Evolutionary conservation across 1,140 invertebrate species (phyloP), one percentile per base, ranked within the genome.

Genomic region (Rhopalosiphum padi): DNA sequence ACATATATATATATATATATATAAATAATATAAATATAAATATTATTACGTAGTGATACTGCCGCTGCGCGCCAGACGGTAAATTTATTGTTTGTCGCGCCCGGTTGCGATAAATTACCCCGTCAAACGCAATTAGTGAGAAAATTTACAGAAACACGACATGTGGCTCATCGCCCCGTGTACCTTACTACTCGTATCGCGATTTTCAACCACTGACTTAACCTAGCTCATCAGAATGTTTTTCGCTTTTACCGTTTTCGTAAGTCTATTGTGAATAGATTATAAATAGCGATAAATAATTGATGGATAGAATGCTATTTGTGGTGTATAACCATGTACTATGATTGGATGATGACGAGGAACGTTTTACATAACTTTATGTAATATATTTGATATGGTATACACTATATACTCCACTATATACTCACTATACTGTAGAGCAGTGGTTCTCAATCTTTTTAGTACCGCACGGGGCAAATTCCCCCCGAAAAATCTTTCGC

Each of bases 21-120:
- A 30, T 15, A 30, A 30, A 60, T 30, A 4, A 60, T 60, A 68
- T 68, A 68, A 68, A 77, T 77, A 77, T 55, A 55, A 55, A 55
- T 55, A 55, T 77, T 68, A 68, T 68, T 21, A 77, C 60, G 60
- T 21, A 18, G 60, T 77, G 60, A 77, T 77, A n/a, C 15, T 30
- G 55, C 30, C 25, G 30, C 37, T 86, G 35, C 30, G 22, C 30
- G 11, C 55, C 60, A 77, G 60, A 82, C 90, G 55, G 60, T 91
- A 37, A n/a, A 6, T 77, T 25, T 89, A 30, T 77, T 77, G 60
- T 68, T 43, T 91, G 37, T 60, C 60, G 30, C 60, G 15, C 60
- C 30, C 60, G 60, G 55, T 68, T 60, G 90, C 35, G 41, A 91
- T 91, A 91, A 91, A 91, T 77, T 77, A 91, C 37, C 18, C 90